phyloP scores from a whole-genome alignment of 2,113 vertebrate species.

The Pleuronectes platessa region DNA sequence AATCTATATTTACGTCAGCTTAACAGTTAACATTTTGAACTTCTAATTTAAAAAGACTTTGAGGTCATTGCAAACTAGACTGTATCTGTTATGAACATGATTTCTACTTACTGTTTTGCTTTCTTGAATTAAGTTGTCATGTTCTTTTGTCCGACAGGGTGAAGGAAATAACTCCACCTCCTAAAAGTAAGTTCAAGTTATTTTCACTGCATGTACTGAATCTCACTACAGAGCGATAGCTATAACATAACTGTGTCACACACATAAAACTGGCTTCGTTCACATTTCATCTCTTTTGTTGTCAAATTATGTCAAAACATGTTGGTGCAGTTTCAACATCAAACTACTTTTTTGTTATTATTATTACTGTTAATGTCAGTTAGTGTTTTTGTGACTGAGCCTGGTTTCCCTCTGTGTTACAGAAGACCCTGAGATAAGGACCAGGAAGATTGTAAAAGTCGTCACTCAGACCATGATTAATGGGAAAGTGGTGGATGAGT shows the following conservation, averaged over 20 bases:
- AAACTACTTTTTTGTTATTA: not conserved
- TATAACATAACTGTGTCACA: not conserved
- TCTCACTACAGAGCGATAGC: not conserved
- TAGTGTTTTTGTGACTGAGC: not conserved
- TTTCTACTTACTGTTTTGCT: not conserved
- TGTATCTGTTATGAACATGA: not conserved
- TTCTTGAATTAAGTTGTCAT: not conserved
- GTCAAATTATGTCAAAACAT: no score
- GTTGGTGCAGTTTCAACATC: not conserved
- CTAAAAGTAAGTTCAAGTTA: constrained; percentile 80
- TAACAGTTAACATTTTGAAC: not conserved
- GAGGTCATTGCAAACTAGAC: no score
- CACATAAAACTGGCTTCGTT: no score
- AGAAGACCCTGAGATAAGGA: constrained; percentile 83
- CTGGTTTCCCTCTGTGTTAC: constrained; percentile 40
- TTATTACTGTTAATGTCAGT: not conserved
- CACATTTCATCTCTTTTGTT: no score
- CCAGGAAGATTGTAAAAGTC: constrained; percentile 86
- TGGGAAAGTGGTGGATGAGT: constrained; percentile 84
- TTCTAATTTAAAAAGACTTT: no score
- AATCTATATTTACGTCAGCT: no score
- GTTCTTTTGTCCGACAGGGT: constrained; percentile 67
- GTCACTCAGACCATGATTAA: constrained; percentile 86
- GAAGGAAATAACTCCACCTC: constrained; percentile 73
- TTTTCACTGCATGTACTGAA: no score